Evolutionary conservation across 2,888 invertebrate species (phyloP).

Genomic region (Ypsolopha scabrella): DNA sequence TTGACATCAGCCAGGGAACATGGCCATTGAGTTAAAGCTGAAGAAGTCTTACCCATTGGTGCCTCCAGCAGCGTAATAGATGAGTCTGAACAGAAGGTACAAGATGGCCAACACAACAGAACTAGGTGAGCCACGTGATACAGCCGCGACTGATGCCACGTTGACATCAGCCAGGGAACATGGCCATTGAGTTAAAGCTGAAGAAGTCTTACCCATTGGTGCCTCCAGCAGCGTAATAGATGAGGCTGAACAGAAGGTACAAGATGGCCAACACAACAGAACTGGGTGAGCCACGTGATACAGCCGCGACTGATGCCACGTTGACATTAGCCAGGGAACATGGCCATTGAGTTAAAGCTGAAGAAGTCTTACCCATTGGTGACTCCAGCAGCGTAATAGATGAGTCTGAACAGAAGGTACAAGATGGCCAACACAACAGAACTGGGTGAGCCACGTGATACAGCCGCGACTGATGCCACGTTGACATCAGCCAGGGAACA

Average conservation of each 20-base stretch:
- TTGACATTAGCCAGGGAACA: slow-evolving; percentile 77
- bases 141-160: slow-evolving; percentile 76
- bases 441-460: slow-evolving; percentile 72
- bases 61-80: no score
- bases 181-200: no score
- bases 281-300: slow-evolving; percentile 72
- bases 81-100: no score
- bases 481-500: slow-evolving; percentile 77
- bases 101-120: no score
- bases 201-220: no score
- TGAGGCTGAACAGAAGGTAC: slow-evolving; percentile 77
- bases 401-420: slow-evolving; percentile 77
- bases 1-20: no score
- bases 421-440: slow-evolving; percentile 67
- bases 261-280: slow-evolving; percentile 67
- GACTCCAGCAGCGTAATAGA: no score
- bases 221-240: no score
- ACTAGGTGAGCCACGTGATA: slow-evolving; percentile 72
- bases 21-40: no score
- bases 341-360: slow-evolving; percentile 81
- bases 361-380: no score
- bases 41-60: no score
- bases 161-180: no score
- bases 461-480: slow-evolving; percentile 76
- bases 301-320: slow-evolving; percentile 76